Evolutionary conservation across 2,797 vertebrate species (phyloP), one percentile per base, ranked within the genome.

Genomic region (Anisognathus igniventris): DNA sequence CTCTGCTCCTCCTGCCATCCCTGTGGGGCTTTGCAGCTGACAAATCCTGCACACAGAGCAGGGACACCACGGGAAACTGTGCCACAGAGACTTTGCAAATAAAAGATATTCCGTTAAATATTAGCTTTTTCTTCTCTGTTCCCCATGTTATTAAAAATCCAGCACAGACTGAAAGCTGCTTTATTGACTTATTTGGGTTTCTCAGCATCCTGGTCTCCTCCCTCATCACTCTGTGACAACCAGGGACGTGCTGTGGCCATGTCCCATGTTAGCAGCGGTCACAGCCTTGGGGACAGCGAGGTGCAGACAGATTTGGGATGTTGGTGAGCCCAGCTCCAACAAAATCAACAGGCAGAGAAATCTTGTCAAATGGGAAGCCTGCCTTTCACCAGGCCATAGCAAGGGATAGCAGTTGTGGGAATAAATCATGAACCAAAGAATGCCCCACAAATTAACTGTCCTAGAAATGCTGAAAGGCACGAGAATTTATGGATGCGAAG

Each of bases 351-450:
- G 31, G n/a, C 61, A 91, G 37, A 91, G 21, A 67, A 76, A 51
- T 57, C 19, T 33, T 57, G 66, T 77, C 58, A 71, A 48, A 84
- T 10, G 35, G 30, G 53, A 85, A 92, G 68, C 18, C 22, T 68
- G 4, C 61, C 60, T 92, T 85, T 73, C 91, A 83, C 24, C 78
- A 84, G 39, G 61, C 70, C 70, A 48, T 40, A 56, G 68, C 31
- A 76, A 76, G 62, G 87, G 67, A 67, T 53, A 77, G 90, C 79
- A 57, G 60, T 6, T 91, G 87, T 83, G 85, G 88, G 79, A 94
- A 74, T 83, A 89, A 93, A 76, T 79, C 73, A 85, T 5, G 39
- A 76, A 78, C 48, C 65, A 68, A 96, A 94, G 86, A 90, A 84
- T 76, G 82, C 72, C 79, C 45, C 19, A 37, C 84, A 86, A 92